Percentiles rank a stretch among this genome's conserved stretches.
These are phyloP conservation scores for Drosophila borborema DNA, from an alignment of 2,888 invertebrate genomes.

Conservation along the genomic window DNA sequence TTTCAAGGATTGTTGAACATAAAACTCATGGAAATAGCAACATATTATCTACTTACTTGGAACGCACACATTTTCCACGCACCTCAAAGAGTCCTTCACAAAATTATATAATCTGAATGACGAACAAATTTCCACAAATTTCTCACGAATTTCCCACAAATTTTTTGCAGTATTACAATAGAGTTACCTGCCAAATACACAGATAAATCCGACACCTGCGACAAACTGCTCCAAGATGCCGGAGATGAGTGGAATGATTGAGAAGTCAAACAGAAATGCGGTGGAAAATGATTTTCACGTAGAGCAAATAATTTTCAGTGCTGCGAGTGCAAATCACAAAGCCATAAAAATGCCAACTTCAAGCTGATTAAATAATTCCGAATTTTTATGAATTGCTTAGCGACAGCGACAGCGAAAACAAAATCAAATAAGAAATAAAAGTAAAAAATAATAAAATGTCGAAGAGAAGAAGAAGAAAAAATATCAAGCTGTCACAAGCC, in stretches of 20 bases:
- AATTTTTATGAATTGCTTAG: conserved; percentile 58
- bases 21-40: neutral
- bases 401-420: conserved; percentile 16
- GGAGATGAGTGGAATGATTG: neutral
- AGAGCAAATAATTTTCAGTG: conserved; percentile 53
- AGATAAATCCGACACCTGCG: conserved; percentile 16
- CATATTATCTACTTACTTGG: neutral
- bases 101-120: neutral
- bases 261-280: conserved; percentile 12
- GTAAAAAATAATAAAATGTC: neutral
- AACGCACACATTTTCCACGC: neutral
- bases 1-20: neutral
- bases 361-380: conserved; percentile 69
- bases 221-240: conserved; percentile 27
- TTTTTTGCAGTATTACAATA: conserved; percentile 13
- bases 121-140: neutral
- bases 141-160: neutral
- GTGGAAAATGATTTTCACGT: conserved; percentile 38
- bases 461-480: neutral
- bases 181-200: conserved; percentile 10
- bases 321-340: conserved; percentile 18
- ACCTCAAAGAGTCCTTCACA: neutral
- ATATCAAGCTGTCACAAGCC: conserved; percentile 28
- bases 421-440: neutral
- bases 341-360: conserved; percentile 33